These are phyloP conservation scores for Drosophila kambysellisi DNA, from an alignment of 2,888 invertebrate species.

Conservation along the genomic window DNA sequence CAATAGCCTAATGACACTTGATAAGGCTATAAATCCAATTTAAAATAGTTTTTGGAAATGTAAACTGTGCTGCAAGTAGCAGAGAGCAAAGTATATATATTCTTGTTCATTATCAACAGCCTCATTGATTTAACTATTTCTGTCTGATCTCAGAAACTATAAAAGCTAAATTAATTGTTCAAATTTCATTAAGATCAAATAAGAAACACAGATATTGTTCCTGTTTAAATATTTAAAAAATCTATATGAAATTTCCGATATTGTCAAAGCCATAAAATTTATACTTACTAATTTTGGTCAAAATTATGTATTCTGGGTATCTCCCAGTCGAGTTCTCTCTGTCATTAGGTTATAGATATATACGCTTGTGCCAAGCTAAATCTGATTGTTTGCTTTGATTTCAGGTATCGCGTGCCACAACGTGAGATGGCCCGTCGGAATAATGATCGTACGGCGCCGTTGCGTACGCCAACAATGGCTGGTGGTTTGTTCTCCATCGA, in stretches of 20 bases:
- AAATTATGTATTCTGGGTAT: neutral
- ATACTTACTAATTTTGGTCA: neutral
- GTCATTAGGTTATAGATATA: neutral
- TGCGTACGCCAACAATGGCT: conserved; percentile 99
- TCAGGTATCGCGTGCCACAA: conserved; percentile 98
- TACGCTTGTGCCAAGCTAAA: neutral
- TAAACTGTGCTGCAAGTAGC: neutral
- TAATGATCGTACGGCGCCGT: conserved; percentile 95
- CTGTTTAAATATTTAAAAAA: neutral
- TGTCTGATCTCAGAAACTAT: neutral
- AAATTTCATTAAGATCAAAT: neutral
- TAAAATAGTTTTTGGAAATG: neutral
- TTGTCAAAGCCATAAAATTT: neutral
- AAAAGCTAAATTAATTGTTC: neutral
- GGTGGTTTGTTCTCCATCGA: conserved; percentile 98
- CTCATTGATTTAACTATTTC: neutral
- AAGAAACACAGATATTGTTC: neutral
- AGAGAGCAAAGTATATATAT: neutral
- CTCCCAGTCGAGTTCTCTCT: neutral
- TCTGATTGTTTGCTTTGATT: conserved; percentile 8
- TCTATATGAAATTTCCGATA: neutral
- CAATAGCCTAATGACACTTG: neutral
- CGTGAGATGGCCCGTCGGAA: conserved; percentile 97
- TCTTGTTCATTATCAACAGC: neutral
- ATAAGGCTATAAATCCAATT: neutral